Evolutionary conservation across 2,888 invertebrate species (phyloP), one percentile per base, ranked within the genome.

Genomic region (Thereva nobilitata): DNA sequence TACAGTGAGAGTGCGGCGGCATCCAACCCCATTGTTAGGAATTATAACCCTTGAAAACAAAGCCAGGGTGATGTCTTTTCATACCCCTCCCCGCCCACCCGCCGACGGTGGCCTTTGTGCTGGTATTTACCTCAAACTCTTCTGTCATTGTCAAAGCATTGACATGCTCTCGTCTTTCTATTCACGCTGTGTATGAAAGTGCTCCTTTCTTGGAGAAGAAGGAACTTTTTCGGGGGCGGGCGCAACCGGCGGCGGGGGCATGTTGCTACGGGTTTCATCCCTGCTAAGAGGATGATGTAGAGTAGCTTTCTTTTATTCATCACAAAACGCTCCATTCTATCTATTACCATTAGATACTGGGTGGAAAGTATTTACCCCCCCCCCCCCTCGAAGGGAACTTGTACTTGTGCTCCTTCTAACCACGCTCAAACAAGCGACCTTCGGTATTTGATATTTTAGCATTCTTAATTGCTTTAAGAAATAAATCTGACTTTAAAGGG

Each of bases 11-110:
- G 53, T 5, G n/a, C 44, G 44, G 53, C 64, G 47, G 41, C 53
- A 38, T 53, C 40, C 8, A 38, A 55, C 56, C 70, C 71, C 49
- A 72, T 72, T 72, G 71, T 72, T 71, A 66, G 71, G 67, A 71
- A 71, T 71, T 70, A 71, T 72, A 71, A 71, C 70, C 71, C 71
- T 70, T 71, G 71, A 71, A 72, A 68, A 72, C 71, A 72, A 72
- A 68, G 70, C 53, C 67, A 59, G 71, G 70, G 68, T 68, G 68
- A 71, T 66, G 68, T 64, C 53, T 47, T 55, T 64, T 55, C 54
- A 54, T 54, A 41, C 54, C 7, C 8, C n/a, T 8, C 10, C 4
- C 1, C 10, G 2, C 7, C 23, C 5, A 7, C 47, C 47, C 47
- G 2, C 5, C 23, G 2, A 23, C 23, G 23, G 23, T 44, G 44